Evolutionary conservation across 2,797 vertebrate species (phyloP), one percentile per base, ranked within the genome.

Genomic region (Sebastes hubbsi): DNA sequence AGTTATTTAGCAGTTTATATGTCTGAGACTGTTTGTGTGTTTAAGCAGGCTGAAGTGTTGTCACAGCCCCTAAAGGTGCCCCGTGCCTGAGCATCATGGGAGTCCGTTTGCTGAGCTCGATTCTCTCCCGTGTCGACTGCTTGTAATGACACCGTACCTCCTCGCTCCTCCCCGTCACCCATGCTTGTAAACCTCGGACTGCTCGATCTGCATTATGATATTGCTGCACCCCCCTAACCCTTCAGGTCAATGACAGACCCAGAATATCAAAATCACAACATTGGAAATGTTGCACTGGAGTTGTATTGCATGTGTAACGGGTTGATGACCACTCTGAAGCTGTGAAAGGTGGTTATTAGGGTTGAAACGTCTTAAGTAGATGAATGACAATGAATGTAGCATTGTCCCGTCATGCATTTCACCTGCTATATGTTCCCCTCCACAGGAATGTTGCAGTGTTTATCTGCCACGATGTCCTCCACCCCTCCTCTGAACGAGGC

Each of bases 31-130:
- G 27, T 67, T 72, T 61, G 32, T 61, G 32, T n/a, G 54, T 54
- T 82, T 4, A 24, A 56, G 25, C 64, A 75, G 66, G 36, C 56
- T 55, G 20, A 61, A 59, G 65, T 78, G 81, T 90, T 90, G 89
- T 92, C 91, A 91, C 88, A 91, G 80, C 75, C 81, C 75, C 58
- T 56, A 32, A 20, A 81, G n/a, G 72, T 78, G 54, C 38, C 63
- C 56, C 14, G 13, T 68, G 25, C 71, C 55, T 89, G 52, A 73
- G n/a, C 62, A 24, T 71, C 42, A 74, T 74, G 69, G 75, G 75
- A 83, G 65, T 59, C 24, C 49, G 71, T 63, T 27, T 52, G 36
- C 78, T 63, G 58, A 75, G 83, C 72, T 78, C 5, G 8, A 55
- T 30, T 61, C 67, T 82, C 38, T 77, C 72, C 59, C 66, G n/a